A percentile compares a stretch with the other conserved stretches of the same genome.
Conservation (phyloP, 2,797 vertebrate species). For the Tapirus indicus region DNA sequence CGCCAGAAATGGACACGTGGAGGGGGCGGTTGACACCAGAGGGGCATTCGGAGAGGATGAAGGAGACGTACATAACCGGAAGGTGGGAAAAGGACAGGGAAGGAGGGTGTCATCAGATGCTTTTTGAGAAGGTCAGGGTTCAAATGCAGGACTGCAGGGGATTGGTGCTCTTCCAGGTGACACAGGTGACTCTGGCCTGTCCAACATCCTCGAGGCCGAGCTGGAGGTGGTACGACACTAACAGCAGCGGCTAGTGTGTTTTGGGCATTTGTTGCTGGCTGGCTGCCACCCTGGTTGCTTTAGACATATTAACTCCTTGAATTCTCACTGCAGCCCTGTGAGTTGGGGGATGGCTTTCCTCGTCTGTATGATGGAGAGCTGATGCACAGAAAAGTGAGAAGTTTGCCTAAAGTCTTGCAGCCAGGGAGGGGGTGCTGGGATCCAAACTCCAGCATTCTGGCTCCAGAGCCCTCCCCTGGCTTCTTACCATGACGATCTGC, state of each 20-base stretch:
- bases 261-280: accelerated
- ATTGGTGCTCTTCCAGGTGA: not conserved
- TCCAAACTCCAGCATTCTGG: not conserved
- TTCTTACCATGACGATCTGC: not conserved
- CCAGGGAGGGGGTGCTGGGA: too few relatives aligned
- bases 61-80: not conserved
- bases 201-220: not conserved
- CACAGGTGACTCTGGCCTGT: not conserved
- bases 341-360: not conserved
- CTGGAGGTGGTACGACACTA: accelerated
- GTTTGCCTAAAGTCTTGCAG: not conserved
- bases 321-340: accelerated
- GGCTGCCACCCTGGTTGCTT: not conserved
- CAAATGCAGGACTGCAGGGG: not conserved
- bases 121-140: not conserved
- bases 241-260: not conserved
- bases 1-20: not conserved
- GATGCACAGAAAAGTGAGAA: not conserved
- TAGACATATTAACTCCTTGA: not conserved
- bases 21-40: too few relatives aligned
- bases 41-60: not conserved
- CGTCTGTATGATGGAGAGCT: not conserved
- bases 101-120: not conserved
- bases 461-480: not conserved
- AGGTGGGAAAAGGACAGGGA: not conserved